Percentiles rank a stretch among this genome's conserved stretches.
Evolutionary conservation across 2,888 invertebrate genomes (phyloP).

Genomic region (Alsophila aescularia): DNA sequence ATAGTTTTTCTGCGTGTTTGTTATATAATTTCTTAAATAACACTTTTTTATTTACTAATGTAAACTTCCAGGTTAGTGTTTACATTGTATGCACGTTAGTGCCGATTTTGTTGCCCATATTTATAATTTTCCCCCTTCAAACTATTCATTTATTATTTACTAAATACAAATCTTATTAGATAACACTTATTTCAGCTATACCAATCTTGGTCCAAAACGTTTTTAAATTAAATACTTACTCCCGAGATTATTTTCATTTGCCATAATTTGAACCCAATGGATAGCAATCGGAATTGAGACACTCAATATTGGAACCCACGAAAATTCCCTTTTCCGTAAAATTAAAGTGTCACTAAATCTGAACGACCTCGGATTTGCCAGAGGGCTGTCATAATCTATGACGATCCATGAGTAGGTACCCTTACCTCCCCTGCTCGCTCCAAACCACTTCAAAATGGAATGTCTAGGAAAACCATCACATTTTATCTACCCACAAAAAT

Average conservation of each 20-base stretch:
- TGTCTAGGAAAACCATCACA: slow-evolving; percentile 13
- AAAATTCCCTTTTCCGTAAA: slow-evolving; percentile 27
- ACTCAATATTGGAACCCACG: slow-evolving; percentile 25
- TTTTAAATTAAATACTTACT: slow-evolving; percentile 19
- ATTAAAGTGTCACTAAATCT: slow-evolving; percentile 29
- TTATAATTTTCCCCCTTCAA: no score
- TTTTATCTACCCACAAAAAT: slow-evolving; percentile 21
- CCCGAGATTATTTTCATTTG: slow-evolving; percentile 16
- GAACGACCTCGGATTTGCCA: slow-evolving; percentile 26
- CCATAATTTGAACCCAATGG: slow-evolving; percentile 24
- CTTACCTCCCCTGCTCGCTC: slow-evolving; percentile 1
- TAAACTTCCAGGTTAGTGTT: no score
- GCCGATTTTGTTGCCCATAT: no score
- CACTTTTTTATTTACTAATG: no score
- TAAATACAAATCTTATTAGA: no score
- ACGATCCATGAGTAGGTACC: slow-evolving; percentile 17
- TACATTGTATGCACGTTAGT: no score
- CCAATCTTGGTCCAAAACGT: background rate
- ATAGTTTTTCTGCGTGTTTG: no score
- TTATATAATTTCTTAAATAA: no score
- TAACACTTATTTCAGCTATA: background rate
- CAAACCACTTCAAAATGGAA: slow-evolving; percentile 14
- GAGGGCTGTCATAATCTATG: slow-evolving; percentile 29
- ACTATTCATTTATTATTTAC: no score
- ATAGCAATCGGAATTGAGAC: slow-evolving; percentile 24